Base-by-base conservation (phyloP, 2,888 invertebrate genomes). In the Agonopterix heracliana region DNA sequence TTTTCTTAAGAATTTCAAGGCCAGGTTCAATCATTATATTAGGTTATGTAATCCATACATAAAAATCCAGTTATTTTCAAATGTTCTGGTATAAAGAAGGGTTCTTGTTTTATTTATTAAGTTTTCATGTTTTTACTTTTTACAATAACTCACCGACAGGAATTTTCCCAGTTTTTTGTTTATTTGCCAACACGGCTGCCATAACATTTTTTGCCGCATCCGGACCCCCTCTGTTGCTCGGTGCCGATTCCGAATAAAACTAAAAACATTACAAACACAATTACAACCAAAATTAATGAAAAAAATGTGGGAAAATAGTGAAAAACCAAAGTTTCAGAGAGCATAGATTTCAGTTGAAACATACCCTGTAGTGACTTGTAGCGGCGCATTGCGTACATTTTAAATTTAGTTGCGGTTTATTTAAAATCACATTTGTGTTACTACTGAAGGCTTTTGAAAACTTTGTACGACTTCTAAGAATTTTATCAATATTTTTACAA, bases 161-260 rank as follows among this genome's bases (percentile, higher is more conserved):
- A 61, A 86, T 86, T 79, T 87, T 87, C 42, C 86, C 85, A 56
- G 78, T 79, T 71, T 88, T 89, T 3, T 86, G 85, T 70, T 79
- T 87, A 71, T 88, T 89, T 60, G 84, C 78, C 64, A 89, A 74
- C 53, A 89, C 87, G 7, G 86, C 87, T 47, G 89, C 87, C 63
- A 89, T 68, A 42, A 89, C 85, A 78, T 88, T 85, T 74, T 85
- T 84, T n/a, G 88, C 87, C 3, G 84, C 52, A 59, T 88, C 85
- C 34, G 69, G 52, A 9, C 74, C 71, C 47, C 67, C 68, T 17
- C 63, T n/a, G 56, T 61, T 68, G 55, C 53, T 68, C 46, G 78
- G 67, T 14, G 74, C 56, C 46, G 73, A 57, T 45, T 82, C 64
- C 11, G 84, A 76, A 62, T 82, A 84, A 58, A 62, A 66, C 87